phyloP scores from a whole-genome alignment of 1,140 invertebrate species.

The Diorhabda carinulata region DNA sequence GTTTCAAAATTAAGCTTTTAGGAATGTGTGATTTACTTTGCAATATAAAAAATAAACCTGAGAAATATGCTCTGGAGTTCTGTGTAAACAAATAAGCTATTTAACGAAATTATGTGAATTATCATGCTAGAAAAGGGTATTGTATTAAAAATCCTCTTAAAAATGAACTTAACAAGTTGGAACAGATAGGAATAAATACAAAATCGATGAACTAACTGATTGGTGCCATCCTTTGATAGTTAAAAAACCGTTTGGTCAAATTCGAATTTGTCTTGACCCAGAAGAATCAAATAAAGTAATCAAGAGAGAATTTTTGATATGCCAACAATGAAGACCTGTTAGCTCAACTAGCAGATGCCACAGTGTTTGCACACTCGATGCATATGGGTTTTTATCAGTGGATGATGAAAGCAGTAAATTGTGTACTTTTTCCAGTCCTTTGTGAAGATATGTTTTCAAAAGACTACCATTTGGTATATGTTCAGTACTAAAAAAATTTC shows the following conservation, averaged over 20 bases:
- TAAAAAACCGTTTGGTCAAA: conserved; percentile 47
- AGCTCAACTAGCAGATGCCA: conserved; percentile 41
- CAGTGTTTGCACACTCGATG: conserved; percentile 51
- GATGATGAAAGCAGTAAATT: conserved; percentile 38
- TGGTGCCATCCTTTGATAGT: conserved; percentile 52
- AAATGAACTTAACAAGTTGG: conserved; percentile 1
- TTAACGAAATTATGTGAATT: not conserved
- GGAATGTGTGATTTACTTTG: not conserved
- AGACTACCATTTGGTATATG: conserved; percentile 47
- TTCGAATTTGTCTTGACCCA: conserved; percentile 54
- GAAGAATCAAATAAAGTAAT: conserved; percentile 49
- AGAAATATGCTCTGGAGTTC: not conserved
- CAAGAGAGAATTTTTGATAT: conserved; percentile 46
- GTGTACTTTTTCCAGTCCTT: conserved; percentile 47
- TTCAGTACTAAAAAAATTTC: conserved; percentile 47
- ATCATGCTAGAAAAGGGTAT: not conserved
- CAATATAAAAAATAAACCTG: not conserved
- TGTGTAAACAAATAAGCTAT: not conserved
- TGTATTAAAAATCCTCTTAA: not conserved
- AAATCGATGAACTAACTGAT: conserved; percentile 44
- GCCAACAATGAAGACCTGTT: conserved; percentile 48
- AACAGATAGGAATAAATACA: conserved; percentile 19
- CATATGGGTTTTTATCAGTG: conserved; percentile 39
- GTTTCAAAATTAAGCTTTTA: not conserved
- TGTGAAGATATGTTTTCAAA: conserved; percentile 43